Evolutionary conservation across 2,888 invertebrate species (phyloP).

Genomic region (Branchipolynoe longqiensis): DNA sequence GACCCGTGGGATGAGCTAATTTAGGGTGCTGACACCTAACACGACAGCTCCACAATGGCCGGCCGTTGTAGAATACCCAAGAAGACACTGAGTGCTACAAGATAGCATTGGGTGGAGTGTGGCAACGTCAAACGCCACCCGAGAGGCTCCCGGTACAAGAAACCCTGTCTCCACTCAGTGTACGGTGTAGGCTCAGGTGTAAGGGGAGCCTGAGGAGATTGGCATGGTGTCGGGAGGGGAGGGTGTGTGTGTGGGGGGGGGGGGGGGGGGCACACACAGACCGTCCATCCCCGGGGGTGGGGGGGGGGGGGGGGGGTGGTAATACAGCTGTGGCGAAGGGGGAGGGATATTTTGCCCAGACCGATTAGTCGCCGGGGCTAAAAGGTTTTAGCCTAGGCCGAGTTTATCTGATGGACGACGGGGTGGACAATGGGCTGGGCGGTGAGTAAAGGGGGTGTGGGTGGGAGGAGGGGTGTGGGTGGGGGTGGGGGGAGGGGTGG

Average conservation of each 20-base stretch:
- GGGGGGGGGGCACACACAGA: not conserved
- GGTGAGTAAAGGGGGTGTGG: too few species aligned
- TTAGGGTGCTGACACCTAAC: conserved; percentile 35
- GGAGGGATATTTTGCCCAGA: conserved; percentile 37
- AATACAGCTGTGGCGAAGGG: not conserved
- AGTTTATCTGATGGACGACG: conserved; percentile 34
- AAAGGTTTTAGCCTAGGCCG: conserved; percentile 28
- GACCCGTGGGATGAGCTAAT: too few species aligned
- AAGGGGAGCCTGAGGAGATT: too few species aligned
- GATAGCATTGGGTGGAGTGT: conserved; percentile 24
- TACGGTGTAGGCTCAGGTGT: conserved; percentile 17
- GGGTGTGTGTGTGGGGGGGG: not conserved
- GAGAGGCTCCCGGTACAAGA: conserved; percentile 32
- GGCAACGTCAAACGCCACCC: not conserved
- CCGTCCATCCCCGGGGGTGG: not conserved
- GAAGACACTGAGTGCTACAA: conserved; percentile 26
- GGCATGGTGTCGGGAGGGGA: not conserved
- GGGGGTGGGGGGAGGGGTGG: not conserved
- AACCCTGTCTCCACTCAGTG: conserved; percentile 17
- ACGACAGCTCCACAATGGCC: conserved; percentile 18
- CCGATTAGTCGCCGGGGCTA: conserved; percentile 22
- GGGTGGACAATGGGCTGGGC: conserved; percentile 17
- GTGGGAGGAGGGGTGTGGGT: not conserved
- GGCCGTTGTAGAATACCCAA: conserved; percentile 40
- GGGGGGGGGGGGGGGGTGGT: not conserved